Evolutionary conservation across 2,888 invertebrate genomes (phyloP), one percentile per base, ranked within the genome.

Genomic region (Torymus aiolomorphi): DNA sequence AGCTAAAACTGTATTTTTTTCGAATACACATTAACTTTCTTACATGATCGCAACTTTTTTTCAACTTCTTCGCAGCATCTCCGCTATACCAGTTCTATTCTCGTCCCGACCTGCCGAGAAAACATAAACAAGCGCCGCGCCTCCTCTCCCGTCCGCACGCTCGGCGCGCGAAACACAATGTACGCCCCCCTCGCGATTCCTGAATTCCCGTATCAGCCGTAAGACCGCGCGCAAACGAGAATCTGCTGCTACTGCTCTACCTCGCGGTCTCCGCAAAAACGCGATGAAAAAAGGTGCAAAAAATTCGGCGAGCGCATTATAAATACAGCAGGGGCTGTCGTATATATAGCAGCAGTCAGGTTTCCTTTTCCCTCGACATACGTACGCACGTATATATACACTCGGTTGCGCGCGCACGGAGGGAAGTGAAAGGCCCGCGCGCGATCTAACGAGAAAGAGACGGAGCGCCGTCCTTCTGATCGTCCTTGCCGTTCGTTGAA

Each of bases 401-500:
- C 61, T 2, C 5, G 31, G 13, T 16, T 10, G 16, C 8, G 67
- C 14, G 51, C 18, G 18, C 13, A 42, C 20, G 14, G 14, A 51
- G 42, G 42, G 63, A 59, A 80, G 72, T 76, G 69, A 80, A 70
- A 77, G 73, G 76, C 67, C 65, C 70, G 31, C 31, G 42, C 8
- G 42, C 42, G 67, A 61, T 78, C 59, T 57, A 65, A 71, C 61
- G 56, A 80, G 66, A 18, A 14, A 49, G 24, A 67, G 66, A 71
- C 13, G 8, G 74, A 76, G 13, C 71, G 71, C 56, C 75, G 81
- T 72, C 80, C 78, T 75, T 81, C 77, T 80, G 79, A 77, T 80
- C 81, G 80, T 80, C 82, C 81, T 82, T 81, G 82, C 75, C 72
- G 81, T 82, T 78, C 81, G 42, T 80, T 81, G 81, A 82, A 80